Percentiles rank a stretch among this genome's conserved stretches.
These are phyloP conservation scores for Plemyria rubiginata DNA, from an alignment of 2,888 invertebrate genomes.

Conservation along the genomic window DNA sequence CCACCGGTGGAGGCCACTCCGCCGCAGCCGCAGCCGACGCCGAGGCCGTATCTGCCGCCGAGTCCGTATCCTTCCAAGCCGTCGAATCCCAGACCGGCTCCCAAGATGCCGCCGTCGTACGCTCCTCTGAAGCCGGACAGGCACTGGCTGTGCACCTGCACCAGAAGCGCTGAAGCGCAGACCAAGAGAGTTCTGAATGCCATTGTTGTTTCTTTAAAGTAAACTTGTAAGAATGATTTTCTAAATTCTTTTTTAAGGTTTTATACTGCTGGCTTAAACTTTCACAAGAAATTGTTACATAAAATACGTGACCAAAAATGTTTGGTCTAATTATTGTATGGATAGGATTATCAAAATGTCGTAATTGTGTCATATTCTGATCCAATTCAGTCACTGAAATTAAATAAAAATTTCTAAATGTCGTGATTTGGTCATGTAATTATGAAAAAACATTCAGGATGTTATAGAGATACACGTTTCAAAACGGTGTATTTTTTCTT, in stretches of 20 bases:
- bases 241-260: constrained; percentile 2
- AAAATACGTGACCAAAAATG: constrained; percentile 19
- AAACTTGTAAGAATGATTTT: constrained; percentile 25
- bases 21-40: constrained; percentile 36
- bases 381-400: neutral
- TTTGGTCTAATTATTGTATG: neutral
- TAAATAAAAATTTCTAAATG: neutral
- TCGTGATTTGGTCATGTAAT: constrained; percentile 2
- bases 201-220: constrained; percentile 36
- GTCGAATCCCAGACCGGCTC: constrained; percentile 27
- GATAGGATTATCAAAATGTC: constrained; percentile 5
- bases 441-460: constrained; percentile 1
- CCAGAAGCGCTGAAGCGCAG: constrained; percentile 46
- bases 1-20: constrained; percentile 45
- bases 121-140: constrained; percentile 24
- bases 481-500: constrained; percentile 7
- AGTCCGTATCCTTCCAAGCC: constrained; percentile 20
- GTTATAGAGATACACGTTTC: constrained; percentile 1
- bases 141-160: constrained; percentile 41
- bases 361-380: constrained; percentile 13
- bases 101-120: constrained; percentile 22
- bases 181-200: constrained; percentile 42
- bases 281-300: constrained; percentile 11
- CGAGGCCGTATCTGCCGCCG: constrained; percentile 29
- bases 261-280: constrained; percentile 13